Conservation (phyloP, 2,888 invertebrate species). For the Eupithecia subumbrata region DNA sequence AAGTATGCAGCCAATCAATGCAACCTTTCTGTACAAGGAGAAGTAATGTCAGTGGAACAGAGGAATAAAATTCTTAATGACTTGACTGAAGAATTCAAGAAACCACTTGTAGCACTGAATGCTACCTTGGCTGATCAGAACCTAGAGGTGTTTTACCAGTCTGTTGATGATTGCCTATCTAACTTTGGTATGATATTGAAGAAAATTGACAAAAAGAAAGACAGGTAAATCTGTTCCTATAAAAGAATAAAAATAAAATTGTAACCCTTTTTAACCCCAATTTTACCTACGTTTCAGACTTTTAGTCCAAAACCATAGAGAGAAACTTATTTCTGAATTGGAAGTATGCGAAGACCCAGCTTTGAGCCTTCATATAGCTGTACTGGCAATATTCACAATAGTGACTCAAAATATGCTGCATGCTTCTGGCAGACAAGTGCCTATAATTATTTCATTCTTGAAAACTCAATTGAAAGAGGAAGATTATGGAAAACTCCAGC, state of each 20-base stretch:
- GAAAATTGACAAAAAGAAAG: conserved; percentile 95
- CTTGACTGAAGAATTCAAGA: conserved; percentile 87
- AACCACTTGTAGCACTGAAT: conserved; percentile 86
- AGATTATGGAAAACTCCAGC: conserved; percentile 85
- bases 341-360: conserved; percentile 90
- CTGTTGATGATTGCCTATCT: conserved; percentile 88
- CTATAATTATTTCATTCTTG: conserved; percentile 89
- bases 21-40: conserved; percentile 85
- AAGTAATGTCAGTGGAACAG: conserved; percentile 86
- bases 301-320: conserved; percentile 90
- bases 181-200: conserved; percentile 91
- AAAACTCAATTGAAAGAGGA: conserved; percentile 87
- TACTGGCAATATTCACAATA: conserved; percentile 91
- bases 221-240: conserved; percentile 72
- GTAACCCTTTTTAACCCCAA: not conserved
- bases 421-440: conserved; percentile 97
- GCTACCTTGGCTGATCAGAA: conserved; percentile 87
- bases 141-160: conserved; percentile 91
- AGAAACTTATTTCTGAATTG: conserved; percentile 91
- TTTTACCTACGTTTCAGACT: conserved; percentile 78
- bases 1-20: conserved; percentile 91
- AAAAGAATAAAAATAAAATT: conserved; percentile 8
- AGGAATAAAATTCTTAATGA: conserved; percentile 89
- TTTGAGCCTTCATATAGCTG: conserved; percentile 89
- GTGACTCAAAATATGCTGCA: conserved; percentile 93